Percentiles rank a stretch among this genome's conserved stretches.
Evolutionary conservation across 2,113 vertebrate genomes (phyloP).

Genomic region (Lichenostomus cassidix): DNA sequence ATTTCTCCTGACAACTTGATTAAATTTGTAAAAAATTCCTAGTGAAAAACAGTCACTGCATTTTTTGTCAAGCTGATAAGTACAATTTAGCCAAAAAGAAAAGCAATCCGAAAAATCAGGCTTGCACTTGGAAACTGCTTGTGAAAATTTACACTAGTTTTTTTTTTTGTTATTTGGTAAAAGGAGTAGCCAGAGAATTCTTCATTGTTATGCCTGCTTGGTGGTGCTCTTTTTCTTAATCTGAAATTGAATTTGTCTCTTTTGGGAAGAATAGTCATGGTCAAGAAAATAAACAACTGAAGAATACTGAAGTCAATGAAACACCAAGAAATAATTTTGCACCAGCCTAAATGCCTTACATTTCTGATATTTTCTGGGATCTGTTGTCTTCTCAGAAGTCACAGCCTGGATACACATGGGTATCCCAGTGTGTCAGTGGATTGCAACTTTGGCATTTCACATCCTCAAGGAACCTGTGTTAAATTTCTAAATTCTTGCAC

Average conservation of each 20-base stretch:
- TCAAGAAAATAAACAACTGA: not conserved
- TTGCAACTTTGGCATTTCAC: not conserved
- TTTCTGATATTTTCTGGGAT: not conserved
- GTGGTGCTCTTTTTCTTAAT: not conserved
- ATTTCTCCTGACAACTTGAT: not conserved
- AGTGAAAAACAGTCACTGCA: not conserved
- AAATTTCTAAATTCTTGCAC: not conserved
- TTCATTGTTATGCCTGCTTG: not conserved
- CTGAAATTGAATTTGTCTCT: not conserved
- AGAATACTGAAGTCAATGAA: not conserved
- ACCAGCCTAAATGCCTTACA: not conserved
- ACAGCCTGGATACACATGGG: rapidly evolving
- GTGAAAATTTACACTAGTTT: not conserved
- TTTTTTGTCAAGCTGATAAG: not conserved
- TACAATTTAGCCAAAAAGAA: not conserved
- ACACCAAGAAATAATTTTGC: not conserved
- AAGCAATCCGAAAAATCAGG: not conserved
- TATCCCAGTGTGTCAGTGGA: not conserved
- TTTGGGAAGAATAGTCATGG: not conserved
- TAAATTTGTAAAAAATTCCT: not conserved
- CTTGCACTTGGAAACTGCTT: not conserved
- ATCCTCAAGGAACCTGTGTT: not conserved
- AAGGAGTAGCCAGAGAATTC: not conserved
- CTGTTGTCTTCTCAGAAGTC: not conserved
- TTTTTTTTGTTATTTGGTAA: not conserved